Base-by-base conservation (phyloP, 2,888 invertebrate genomes). In the Diadegma fenestrale region DNA sequence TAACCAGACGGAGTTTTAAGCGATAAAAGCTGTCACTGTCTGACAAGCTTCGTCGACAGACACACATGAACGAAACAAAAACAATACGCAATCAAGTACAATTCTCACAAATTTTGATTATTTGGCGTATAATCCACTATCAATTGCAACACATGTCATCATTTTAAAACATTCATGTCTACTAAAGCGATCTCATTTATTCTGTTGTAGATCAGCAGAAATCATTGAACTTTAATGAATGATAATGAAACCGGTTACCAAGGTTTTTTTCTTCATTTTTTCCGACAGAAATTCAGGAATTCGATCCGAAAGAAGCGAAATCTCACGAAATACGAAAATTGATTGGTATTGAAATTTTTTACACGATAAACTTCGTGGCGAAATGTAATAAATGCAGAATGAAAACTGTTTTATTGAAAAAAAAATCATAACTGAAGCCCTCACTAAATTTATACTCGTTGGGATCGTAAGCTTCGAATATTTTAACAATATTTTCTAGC, bases 1-100 rank as follows among this genome's bases (percentile, higher is more conserved):
- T 14, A 45, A 43, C 33, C 33, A 33, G 54, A 63, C 22, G 51
- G n/a, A 54, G 61, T 64, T 78, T 78, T 69, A 72, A 77, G 71
- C 72, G 54, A 82, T 43, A 22, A 64, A 72, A 19, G 26, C 19
- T 80, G 80, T 58, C 66, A 33, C 51, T 48, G n/a, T 80, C 30
- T n/a, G 43, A 61, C 54, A 37, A 19, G 64, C 48, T 79, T 71
- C 22, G 48, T 43, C 61, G 37, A 69, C 66, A 37, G 33, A 33
- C n/a, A 19, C 48, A 19, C 19, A 45, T 37, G 14, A 8, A 0
- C 48, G 26, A 41, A 45, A 37, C 37, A 63, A 51, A 30, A 72
- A 72, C 71, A 80, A 72, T 72, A 19, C 37, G 51, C 72, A 72
- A 80, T 80, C 63, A 64, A 80, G 37, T 63, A 61, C 63, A 63